Evolutionary conservation across 2,888 invertebrate genomes (phyloP), one percentile per base, ranked within the genome.

Genomic region (Apamea sordens): DNA sequence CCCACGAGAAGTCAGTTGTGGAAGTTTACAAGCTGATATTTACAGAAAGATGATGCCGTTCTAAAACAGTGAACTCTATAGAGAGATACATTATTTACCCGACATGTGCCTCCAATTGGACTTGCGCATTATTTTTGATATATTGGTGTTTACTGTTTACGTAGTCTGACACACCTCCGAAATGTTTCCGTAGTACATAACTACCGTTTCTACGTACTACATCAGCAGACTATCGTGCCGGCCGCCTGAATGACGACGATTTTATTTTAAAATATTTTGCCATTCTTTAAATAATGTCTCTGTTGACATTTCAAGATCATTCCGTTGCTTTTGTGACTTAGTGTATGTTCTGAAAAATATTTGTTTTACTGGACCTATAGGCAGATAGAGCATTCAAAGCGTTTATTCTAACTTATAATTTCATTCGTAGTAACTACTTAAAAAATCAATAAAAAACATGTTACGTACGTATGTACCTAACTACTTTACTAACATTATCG

Each of bases 81-180:
- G 44, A 61, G 53, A 50, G 56, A 18, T 61, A 68, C 63, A 67
- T 76, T 67, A 64, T 73, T 50, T 44, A 50, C 73, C 72, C 63
- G 36, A 61, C 73, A 74, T 59, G 76, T 73, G 77, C 72, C 77
- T 69, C 71, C 79, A 80, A 87, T 74, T 82, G 71, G 56, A 65
- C 64, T 78, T 41, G 53, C n/a, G 72, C 56, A 82, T 82, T 89
- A 78, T 69, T 70, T 78, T 70, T 80, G 82, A 84, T 80, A 83
- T 61, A 83, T 77, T 74, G 73, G 28, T 84, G 82, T 86, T 86
- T 86, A 83, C 90, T 84, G 82, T 84, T 87, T 88, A 85, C 90
- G 85, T 88, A 87, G 80, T 71, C 81, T 77, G 93, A 92, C 92
- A 93, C 92, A 91, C 92, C 93, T 92, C 90, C 91, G 81, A 86